Evolutionary conservation across 2,113 vertebrate species (phyloP).

Genomic region (Psophia crepitans): DNA sequence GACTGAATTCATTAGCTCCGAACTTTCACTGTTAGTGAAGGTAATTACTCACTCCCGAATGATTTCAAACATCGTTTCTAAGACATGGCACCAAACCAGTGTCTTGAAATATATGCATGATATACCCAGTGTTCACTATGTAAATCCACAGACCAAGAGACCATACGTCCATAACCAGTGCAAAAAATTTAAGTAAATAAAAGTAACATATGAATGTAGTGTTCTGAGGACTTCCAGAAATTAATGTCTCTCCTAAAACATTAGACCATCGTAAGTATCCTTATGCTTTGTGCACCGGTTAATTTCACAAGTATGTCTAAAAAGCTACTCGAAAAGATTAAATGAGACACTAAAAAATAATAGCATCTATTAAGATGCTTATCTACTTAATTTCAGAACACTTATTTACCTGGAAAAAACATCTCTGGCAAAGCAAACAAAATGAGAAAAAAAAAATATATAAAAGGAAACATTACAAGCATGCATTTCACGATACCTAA

Average conservation of each 20-base stretch:
- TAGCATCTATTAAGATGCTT: not conserved
- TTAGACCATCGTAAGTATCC: not conserved
- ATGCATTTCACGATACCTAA: not conserved
- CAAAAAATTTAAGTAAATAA: not conserved
- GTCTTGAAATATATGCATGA: not conserved
- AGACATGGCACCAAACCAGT: not conserved
- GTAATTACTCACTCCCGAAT: not conserved
- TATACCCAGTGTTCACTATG: not conserved
- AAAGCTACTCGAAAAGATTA: constrained; percentile 37
- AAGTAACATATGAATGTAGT: not conserved
- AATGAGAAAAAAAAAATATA: not conserved
- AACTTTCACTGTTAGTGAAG: not conserved
- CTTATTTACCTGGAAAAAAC: not conserved
- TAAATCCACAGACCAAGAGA: not conserved
- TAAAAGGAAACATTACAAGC: not conserved
- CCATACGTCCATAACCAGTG: not conserved
- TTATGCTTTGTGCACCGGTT: not conserved
- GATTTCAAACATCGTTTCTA: not conserved
- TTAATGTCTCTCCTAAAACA: not conserved
- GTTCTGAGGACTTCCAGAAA: not conserved
- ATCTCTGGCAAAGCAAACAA: not conserved
- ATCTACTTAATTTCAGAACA: not conserved
- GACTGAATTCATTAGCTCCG: not conserved
- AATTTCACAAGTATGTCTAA: constrained; percentile 2
- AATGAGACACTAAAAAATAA: constrained; percentile 14